Conservation (phyloP, 2,113 vertebrate species). For the Amblyopsis rosae region DNA sequence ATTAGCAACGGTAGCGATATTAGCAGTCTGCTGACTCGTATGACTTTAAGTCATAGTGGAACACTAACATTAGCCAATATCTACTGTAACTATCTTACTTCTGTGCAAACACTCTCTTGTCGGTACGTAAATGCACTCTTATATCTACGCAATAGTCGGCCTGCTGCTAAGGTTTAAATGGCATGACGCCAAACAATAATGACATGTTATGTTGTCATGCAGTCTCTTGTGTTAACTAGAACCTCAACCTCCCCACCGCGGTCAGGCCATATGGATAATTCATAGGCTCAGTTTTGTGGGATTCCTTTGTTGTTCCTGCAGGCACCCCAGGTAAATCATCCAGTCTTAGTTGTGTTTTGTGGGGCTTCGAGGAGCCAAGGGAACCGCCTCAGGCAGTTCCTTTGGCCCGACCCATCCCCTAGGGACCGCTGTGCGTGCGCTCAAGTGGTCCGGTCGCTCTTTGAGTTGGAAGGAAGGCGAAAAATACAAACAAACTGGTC, state of each 20-base stretch:
- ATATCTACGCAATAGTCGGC: not conserved
- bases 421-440: slow-evolving; percentile 5
- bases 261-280: slow-evolving; percentile 36
- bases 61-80: not conserved
- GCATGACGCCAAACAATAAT: not conserved
- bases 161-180: too few relatives aligned
- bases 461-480: slow-evolving; percentile 16
- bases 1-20: slow-evolving; percentile 58
- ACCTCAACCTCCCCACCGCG: not conserved
- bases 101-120: not conserved
- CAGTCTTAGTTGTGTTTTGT: slow-evolving; percentile 24
- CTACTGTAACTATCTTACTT: too few relatives aligned
- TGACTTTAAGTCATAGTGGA: slow-evolving; percentile 28
- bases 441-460: slow-evolving; percentile 30
- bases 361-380: slow-evolving; percentile 13
- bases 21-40: slow-evolving; percentile 40
- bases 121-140: not conserved
- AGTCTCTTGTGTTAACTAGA: slow-evolving; percentile 5
- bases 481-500: slow-evolving; percentile 24
- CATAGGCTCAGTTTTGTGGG: slow-evolving; percentile 25
- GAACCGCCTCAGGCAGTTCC: slow-evolving; percentile 38
- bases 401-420: slow-evolving; percentile 31
- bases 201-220: slow-evolving; percentile 7
- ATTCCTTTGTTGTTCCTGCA: slow-evolving; percentile 43
- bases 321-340: slow-evolving; percentile 38